Conservation (phyloP, 92 coral and sea anemone genomes). For the Parazoanthus atlanticus region DNA sequence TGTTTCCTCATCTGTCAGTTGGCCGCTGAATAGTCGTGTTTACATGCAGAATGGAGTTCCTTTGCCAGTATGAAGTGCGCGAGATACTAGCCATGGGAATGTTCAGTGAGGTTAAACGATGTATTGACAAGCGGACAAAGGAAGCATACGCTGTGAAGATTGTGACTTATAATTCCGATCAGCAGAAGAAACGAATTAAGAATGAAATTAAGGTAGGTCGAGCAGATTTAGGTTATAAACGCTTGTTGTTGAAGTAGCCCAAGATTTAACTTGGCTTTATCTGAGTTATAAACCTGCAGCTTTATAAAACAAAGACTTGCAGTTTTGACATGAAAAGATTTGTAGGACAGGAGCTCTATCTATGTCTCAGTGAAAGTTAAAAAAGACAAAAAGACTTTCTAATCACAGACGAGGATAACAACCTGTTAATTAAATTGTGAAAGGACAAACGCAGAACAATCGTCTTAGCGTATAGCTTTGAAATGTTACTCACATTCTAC, state of each 20-base stretch:
- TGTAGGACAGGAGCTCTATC: background rate
- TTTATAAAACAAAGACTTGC: background rate
- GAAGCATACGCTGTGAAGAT: constrained; percentile 76
- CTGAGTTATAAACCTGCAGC: no score
- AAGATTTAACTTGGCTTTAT: background rate
- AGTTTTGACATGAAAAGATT: background rate
- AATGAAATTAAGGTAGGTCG: constrained; percentile 61
- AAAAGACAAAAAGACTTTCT: background rate
- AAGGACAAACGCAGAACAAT: background rate
- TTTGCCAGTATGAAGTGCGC: constrained; percentile 70
- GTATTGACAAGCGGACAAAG: constrained; percentile 72
- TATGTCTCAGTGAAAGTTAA: background rate
- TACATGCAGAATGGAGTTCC: constrained; percentile 54
- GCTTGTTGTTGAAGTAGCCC: background rate
- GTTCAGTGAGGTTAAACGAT: constrained; percentile 70
- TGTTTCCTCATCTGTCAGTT: background rate
- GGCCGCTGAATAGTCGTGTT: background rate
- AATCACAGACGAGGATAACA: background rate
- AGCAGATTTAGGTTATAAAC: background rate
- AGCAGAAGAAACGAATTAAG: constrained; percentile 52
- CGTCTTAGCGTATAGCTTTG: background rate
- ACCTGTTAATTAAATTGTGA: background rate
- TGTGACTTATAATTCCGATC: constrained; percentile 31
- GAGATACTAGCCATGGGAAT: constrained; percentile 76
- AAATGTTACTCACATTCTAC: background rate